A percentile compares a stretch with the other conserved stretches of the same genome.
Conservation (phyloP, 1,140 invertebrate genomes). For the Onthophagus taurus region DNA sequence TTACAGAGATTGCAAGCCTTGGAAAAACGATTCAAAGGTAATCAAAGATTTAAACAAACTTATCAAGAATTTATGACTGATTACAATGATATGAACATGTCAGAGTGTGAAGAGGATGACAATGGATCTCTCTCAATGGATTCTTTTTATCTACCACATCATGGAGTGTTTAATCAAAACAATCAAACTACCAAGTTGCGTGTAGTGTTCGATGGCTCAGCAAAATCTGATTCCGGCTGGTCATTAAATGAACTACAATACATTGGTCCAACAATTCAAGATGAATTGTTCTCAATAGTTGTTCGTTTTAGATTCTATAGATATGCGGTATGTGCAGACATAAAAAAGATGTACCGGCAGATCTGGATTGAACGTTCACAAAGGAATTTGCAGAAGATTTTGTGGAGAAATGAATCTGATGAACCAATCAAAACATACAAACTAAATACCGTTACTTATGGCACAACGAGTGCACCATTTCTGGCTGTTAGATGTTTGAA, state of each 20-base stretch:
- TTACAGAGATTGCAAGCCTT: constrained; percentile 16
- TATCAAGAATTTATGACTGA: constrained; percentile 31
- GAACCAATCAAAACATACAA: constrained; percentile 17
- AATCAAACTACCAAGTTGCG: constrained; percentile 31
- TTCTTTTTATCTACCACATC: constrained; percentile 37
- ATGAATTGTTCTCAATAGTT: constrained; percentile 20
- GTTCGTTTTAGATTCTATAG: constrained; percentile 11
- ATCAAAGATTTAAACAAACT: neutral
- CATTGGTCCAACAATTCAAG: constrained; percentile 21
- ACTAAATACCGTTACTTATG: constrained; percentile 29
- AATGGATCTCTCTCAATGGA: neutral
- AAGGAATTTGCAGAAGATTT: constrained; percentile 27
- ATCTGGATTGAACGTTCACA: constrained; percentile 27
- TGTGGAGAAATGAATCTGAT: constrained; percentile 24
- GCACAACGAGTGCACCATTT: constrained; percentile 25
- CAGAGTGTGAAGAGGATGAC: constrained; percentile 13
- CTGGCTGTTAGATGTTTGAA: constrained; percentile 24
- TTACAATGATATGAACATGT: constrained; percentile 25
- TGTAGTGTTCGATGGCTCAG: constrained; percentile 36
- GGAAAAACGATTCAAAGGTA: constrained; percentile 28
- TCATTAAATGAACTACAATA: constrained; percentile 34
- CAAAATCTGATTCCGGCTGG: constrained; percentile 23
- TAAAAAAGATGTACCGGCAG: constrained; percentile 39
- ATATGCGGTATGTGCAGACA: constrained; percentile 25
- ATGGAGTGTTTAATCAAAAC: constrained; percentile 29